Base-by-base conservation (phyloP, 2,888 invertebrate species). In the Linnaemya tessellans region DNA sequence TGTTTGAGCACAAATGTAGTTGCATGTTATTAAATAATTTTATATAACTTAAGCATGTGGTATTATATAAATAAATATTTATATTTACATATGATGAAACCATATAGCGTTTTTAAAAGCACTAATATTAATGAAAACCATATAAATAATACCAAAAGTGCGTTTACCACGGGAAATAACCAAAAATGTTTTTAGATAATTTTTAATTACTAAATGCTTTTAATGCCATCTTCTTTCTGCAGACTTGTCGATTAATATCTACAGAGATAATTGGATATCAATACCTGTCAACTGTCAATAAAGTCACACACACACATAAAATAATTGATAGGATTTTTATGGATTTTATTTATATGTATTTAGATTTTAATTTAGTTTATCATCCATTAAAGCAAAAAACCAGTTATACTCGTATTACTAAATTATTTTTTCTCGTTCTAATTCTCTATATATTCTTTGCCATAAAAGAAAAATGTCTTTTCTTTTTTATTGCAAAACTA, bases 1-100 rank as follows among this genome's bases (percentile, higher is more conserved):
- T 82, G 81, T 70, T 81, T 7, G 8, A 67, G 60, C 73, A 80
- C 77, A 73, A 54, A 43, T n/a, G 38, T 22, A 30, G 8, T 73
- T 83, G 2, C 60, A 78, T 62, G 22, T 64, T 58, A 65, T 20
- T 49, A 9, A 71, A 41, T 10, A n/a, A 56, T 18, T 35, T 41
- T 25, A 18, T 8, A 1, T 30, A 65, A 68, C 38, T 73, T 60
- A 10, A 49, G 77, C 71, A 83, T 83, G 58, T 64, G 56, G 41
- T 30, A 64, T 80, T 41, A 62, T 60, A 25, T 38, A n/a, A n/a
- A n/a, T n/a, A n/a, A n/a, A n/a, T n/a, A n/a, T n/a, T n/a, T n/a
- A n/a, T n/a, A n/a, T n/a, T n/a, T n/a, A n/a, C n/a, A n/a, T n/a
- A n/a, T n/a, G n/a, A n/a, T n/a, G n/a, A n/a, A n/a, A n/a, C n/a